Conservation (phyloP, 2,797 vertebrate genomes). For the Crypturellus tataupa region DNA sequence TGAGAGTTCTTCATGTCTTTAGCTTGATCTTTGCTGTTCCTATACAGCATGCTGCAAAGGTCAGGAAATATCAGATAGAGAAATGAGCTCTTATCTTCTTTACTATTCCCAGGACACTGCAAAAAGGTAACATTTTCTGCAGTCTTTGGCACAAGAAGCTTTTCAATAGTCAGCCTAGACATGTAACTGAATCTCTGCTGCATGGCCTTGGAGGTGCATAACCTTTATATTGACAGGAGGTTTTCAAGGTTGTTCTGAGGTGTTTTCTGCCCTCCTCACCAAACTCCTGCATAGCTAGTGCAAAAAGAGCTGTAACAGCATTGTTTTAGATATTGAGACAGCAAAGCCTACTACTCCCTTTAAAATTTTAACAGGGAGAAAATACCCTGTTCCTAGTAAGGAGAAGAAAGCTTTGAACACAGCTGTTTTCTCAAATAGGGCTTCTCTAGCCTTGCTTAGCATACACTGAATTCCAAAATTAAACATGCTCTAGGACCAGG, state of each 20-base stretch:
- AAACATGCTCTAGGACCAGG: neutral
- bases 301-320: neutral
- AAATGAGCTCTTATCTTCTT: slow-evolving; percentile 21
- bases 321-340: neutral
- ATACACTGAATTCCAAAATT: neutral
- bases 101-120: neutral
- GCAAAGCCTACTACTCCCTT: neutral
- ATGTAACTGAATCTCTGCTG: neutral
- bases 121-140: neutral
- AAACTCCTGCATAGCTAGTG: neutral
- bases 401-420: neutral
- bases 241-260: neutral
- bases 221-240: neutral
- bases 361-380: neutral
- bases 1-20: neutral
- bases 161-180: slow-evolving; percentile 14
- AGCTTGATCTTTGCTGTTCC: slow-evolving; percentile 27
- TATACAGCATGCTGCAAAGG: slow-evolving; percentile 19
- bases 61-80: slow-evolving; percentile 42
- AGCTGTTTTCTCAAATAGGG: neutral
- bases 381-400: neutral
- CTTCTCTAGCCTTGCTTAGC: neutral
- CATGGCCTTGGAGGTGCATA: neutral
- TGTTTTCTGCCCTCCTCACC: neutral
- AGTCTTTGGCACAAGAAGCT: slow-evolving; percentile 10